These are phyloP conservation scores for Scalopus aquaticus DNA, from an alignment of 2,113 vertebrate genomes.

Conservation along the genomic window DNA sequence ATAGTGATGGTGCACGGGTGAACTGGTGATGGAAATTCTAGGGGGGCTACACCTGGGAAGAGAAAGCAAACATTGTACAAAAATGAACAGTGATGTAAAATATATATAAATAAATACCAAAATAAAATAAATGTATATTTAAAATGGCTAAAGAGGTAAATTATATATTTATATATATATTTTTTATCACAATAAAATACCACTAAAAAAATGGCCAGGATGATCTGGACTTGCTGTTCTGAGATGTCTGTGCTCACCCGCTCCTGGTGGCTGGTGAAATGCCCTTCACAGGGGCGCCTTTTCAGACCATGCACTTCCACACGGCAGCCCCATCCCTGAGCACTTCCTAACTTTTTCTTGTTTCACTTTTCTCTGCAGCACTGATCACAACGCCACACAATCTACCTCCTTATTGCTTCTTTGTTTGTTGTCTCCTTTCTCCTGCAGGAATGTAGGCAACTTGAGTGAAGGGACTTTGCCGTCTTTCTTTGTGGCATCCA, in stretches of 20 bases:
- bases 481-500: background rate
- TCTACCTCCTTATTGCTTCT: background rate
- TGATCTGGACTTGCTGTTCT: background rate
- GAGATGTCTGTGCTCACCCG: background rate
- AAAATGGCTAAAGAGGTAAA: background rate
- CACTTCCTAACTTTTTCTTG: background rate
- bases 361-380: background rate
- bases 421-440: background rate
- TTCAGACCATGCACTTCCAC: background rate
- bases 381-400: background rate
- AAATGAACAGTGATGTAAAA: too few species aligned
- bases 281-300: background rate
- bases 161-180: background rate
- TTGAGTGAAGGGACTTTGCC: background rate
- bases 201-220: background rate
- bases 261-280: background rate
- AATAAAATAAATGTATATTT: background rate
- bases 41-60: too few species aligned
- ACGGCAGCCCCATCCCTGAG: too few species aligned
- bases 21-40: too few species aligned
- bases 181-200: background rate
- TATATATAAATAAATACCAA: too few species aligned
- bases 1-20: too few species aligned
- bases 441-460: background rate
- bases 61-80: too few species aligned